Conservation (phyloP, 2,113 vertebrate genomes). For the Prinia subflava region DNA sequence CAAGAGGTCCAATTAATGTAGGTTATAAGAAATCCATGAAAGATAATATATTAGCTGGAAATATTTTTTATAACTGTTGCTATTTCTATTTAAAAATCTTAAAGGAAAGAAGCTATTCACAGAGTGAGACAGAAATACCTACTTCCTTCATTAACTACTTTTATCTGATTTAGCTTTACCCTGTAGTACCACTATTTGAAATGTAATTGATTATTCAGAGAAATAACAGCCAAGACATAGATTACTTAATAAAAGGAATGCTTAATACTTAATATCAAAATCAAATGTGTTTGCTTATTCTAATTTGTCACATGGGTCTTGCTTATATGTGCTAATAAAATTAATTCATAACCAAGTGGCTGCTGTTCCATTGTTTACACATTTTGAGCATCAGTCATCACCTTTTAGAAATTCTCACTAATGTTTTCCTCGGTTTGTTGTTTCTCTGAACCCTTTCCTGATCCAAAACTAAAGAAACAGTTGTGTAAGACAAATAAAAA, state of each 20-base stretch:
- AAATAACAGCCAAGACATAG: not conserved
- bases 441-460: not conserved
- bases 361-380: not conserved
- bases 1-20: not conserved
- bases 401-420: not conserved
- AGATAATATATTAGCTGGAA: not conserved
- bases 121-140: not conserved
- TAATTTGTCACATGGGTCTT: not conserved
- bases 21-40: not conserved
- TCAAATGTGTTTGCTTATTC: not conserved
- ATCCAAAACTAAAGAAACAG: not conserved
- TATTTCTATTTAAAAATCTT: not conserved
- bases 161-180: constrained; percentile 3
- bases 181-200: not conserved
- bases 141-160: not conserved
- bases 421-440: not conserved
- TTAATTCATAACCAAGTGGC: not conserved
- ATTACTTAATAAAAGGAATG: not conserved
- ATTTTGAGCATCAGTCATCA: not conserved
- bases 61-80: not conserved
- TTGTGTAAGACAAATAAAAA: not conserved
- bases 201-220: not conserved
- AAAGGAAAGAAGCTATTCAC: not conserved
- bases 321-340: not conserved
- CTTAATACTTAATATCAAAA: not conserved